Conservation (phyloP, 2,797 vertebrate genomes). For the Anguilla obscura region DNA sequence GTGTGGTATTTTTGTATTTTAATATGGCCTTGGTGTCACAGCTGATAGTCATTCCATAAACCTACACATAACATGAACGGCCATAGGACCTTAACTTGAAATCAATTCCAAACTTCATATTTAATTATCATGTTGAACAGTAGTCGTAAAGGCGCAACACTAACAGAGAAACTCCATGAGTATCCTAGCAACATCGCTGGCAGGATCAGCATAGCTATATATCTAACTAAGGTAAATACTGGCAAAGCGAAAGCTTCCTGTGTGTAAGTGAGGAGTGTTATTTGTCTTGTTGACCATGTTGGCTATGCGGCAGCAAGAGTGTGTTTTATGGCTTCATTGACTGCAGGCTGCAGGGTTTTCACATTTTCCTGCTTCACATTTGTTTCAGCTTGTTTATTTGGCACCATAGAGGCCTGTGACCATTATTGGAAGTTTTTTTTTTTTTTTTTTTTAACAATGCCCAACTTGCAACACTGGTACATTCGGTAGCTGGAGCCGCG, state of each 20-base stretch:
- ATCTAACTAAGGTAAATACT: background rate
- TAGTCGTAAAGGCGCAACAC: background rate
- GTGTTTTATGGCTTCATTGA: slow-evolving; percentile 18
- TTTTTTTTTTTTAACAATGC: background rate
- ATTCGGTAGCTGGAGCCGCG: background rate
- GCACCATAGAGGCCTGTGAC: background rate
- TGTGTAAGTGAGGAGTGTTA: background rate
- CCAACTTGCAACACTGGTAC: background rate
- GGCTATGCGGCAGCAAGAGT: background rate
- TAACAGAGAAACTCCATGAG: background rate
- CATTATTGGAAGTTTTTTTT: background rate
- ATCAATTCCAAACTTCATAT: background rate
- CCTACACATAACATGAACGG: background rate
- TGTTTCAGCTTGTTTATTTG: background rate
- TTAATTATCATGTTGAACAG: background rate
- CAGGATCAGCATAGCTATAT: background rate
- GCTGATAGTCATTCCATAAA: background rate
- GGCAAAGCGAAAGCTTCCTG: background rate
- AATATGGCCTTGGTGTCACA: background rate
- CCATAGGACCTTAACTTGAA: background rate
- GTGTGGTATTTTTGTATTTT: background rate
- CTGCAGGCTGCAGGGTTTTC: background rate
- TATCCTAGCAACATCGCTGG: background rate
- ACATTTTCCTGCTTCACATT: slow-evolving; percentile 2
- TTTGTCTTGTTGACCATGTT: slow-evolving; percentile 11